These are phyloP conservation scores for Carettochelys insculpta DNA, from an alignment of 2,113 vertebrate genomes.

Conservation along the genomic window DNA sequence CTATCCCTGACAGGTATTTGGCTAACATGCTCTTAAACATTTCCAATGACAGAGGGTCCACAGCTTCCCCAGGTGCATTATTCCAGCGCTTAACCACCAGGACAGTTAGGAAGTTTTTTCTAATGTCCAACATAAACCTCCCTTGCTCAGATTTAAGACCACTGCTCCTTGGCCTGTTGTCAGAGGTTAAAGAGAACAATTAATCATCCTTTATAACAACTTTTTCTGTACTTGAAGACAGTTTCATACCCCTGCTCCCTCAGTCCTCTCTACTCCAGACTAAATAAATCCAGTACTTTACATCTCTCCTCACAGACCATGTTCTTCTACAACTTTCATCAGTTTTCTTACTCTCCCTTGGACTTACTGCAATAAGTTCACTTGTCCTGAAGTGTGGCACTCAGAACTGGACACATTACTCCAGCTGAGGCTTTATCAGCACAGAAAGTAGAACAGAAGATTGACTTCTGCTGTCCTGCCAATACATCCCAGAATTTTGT, in stretches of 20 bases:
- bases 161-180: background rate
- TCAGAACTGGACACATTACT: background rate
- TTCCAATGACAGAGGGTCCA: background rate
- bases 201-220: background rate
- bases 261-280: background rate
- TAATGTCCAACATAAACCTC: background rate
- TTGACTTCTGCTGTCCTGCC: background rate
- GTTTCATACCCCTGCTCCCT: background rate
- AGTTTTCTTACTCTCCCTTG: background rate
- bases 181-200: background rate
- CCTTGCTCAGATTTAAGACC: background rate
- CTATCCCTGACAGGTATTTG: background rate
- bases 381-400: background rate
- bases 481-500: background rate
- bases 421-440: background rate
- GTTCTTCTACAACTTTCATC: background rate
- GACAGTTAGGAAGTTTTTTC: background rate
- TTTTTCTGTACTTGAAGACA: background rate
- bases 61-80: background rate
- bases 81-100: background rate
- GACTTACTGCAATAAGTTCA: background rate
- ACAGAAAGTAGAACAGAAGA: background rate
- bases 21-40: background rate
- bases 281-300: background rate
- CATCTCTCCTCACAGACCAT: background rate